Evolutionary conservation across 2,888 invertebrate genomes (phyloP), one percentile per base, ranked within the genome.

Genomic region (Dolomedes plantarius): DNA sequence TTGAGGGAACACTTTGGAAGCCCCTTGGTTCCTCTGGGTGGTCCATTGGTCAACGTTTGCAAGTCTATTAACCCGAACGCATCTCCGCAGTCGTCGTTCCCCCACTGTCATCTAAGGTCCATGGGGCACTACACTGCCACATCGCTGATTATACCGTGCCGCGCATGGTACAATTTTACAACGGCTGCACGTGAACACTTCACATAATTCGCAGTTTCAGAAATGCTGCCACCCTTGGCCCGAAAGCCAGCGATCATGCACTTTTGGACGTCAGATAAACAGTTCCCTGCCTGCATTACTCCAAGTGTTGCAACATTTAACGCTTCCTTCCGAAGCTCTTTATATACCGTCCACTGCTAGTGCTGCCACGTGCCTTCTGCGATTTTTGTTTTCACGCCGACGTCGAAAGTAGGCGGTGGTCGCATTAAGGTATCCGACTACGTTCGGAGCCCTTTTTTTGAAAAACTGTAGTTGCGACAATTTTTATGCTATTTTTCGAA

Each of bases 291-390:
- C 28, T 64, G 28, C 64, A 64, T 64, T 27, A 64, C 64, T 27
- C 28, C 64, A 64, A 64, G 28, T 28, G 28, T 5, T 28, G 64
- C 64, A 64, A 64, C 64, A 64, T 28, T 64, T 64, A 28, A 64
- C 28, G 64, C 64, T 28, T 27, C 28, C 64, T 64, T 64, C 7
- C 7, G 6, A 64, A 64, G 64, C 28, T 27, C 6, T 74, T 74
- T 74, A 74, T 74, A 65, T 74, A 74, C 31, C 1, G 75, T 67
- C 67, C 16, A 76, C 65, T 46, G 46, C 46, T 46, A 2, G 41
- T 77, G 68, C 68, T 77, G 77, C 68, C 77, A 77, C 77, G 50
- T 77, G 77, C 77, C 77, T 77, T 77, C 68, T 69, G 77, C 77
- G 68, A 77, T 77, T 77, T 77, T 32, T 77, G 68, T 77, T 68